These are phyloP conservation scores for Tachycineta bicolor DNA, from an alignment of 2,113 vertebrate species.

Conservation along the genomic window DNA sequence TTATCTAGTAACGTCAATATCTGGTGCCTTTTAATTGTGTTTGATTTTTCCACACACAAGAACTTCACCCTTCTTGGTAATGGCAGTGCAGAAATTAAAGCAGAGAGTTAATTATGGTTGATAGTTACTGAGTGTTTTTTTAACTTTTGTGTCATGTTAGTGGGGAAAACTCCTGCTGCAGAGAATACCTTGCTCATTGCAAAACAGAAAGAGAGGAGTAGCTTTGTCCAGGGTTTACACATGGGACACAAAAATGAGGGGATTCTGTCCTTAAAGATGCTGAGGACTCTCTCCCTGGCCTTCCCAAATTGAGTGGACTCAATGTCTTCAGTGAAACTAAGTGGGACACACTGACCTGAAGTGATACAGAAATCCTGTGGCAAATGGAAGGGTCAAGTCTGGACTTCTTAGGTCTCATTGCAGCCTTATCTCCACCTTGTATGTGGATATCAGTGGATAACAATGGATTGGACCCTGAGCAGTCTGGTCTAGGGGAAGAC, in stretches of 20 bases:
- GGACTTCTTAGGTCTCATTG: background rate
- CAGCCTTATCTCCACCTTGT: background rate
- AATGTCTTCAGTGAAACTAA: background rate
- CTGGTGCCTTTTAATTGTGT: background rate
- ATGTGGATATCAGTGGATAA: background rate
- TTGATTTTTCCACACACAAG: background rate
- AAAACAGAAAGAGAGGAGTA: background rate
- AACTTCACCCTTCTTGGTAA: background rate
- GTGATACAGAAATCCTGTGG: background rate
- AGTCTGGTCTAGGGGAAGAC: background rate
- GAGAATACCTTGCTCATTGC: background rate
- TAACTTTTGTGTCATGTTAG: rapidly evolving
- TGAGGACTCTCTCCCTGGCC: background rate
- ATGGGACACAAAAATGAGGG: background rate
- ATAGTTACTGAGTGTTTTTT: background rate
- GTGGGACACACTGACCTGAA: background rate
- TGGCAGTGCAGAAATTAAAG: background rate
- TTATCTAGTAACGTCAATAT: background rate
- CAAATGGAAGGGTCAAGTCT: background rate
- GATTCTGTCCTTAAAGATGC: background rate
- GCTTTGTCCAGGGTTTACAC: background rate
- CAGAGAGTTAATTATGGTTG: background rate
- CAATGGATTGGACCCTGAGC: background rate
- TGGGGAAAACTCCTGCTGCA: background rate
- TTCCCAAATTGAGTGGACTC: background rate